Conservation (phyloP, 30 jellyfish, hydroid and myxozoan genomes). For the Turritopsis rubra region DNA sequence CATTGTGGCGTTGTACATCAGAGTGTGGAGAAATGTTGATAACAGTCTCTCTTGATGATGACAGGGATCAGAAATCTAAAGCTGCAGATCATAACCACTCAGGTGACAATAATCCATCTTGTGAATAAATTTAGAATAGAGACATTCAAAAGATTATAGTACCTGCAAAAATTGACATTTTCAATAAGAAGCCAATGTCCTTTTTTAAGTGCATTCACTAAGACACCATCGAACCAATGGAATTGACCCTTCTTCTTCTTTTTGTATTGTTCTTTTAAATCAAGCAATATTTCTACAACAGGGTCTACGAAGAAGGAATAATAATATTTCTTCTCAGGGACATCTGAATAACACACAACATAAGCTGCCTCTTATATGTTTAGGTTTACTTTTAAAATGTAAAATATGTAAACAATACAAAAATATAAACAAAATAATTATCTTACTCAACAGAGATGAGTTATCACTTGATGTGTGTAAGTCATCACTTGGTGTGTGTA, state of each 20-base stretch:
- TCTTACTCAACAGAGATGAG: background rate
- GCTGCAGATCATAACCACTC: no score
- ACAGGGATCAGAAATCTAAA: background rate
- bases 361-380: no score
- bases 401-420: no score
- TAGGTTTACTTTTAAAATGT: no score
- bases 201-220: slow-evolving; percentile 56
- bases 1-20: background rate
- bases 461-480: background rate
- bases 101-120: no score
- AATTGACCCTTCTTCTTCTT: slow-evolving; percentile 53
- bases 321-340: no score
- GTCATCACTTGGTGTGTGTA: no score
- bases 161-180: slow-evolving; percentile 93
- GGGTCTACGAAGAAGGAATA: background rate
- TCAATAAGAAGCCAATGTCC: slow-evolving; percentile 94
- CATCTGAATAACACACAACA: slow-evolving; percentile 16
- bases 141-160: background rate
- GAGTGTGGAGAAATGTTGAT: background rate
- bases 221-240: slow-evolving; percentile 90
- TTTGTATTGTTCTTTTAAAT: slow-evolving; percentile 32
- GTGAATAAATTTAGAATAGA: no score
- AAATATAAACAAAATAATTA: no score
- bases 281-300: background rate
- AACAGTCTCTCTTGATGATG: background rate